Evolutionary conservation across 2,797 vertebrate genomes (phyloP).

Genomic region (Melanotaenia nigrans): DNA sequence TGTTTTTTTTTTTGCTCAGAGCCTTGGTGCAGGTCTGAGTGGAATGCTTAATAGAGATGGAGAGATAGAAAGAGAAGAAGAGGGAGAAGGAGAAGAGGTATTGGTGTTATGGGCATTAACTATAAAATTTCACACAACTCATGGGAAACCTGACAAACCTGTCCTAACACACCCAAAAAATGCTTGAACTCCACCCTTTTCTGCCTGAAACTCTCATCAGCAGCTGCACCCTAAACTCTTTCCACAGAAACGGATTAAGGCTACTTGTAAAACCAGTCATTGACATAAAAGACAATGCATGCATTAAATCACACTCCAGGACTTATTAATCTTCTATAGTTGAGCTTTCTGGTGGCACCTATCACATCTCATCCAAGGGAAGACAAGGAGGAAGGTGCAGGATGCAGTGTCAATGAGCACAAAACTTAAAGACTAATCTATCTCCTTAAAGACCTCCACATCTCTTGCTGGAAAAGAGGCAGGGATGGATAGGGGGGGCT

Average conservation of each 20-base stretch:
- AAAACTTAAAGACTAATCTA: slow-evolving; percentile 80
- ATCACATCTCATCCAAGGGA: slow-evolving; percentile 52
- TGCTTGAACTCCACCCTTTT: slow-evolving; percentile 43
- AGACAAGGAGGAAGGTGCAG: slow-evolving; percentile 57
- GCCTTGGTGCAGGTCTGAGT: slow-evolving; percentile 76
- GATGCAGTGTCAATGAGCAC: slow-evolving; percentile 62
- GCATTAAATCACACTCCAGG: slow-evolving; percentile 48
- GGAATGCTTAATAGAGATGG: slow-evolving; percentile 79
- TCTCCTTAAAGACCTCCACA: slow-evolving; percentile 82
- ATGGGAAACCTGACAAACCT: slow-evolving; percentile 50
- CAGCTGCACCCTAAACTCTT: slow-evolving; percentile 52
- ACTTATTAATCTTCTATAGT: slow-evolving; percentile 54
- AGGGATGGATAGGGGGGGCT: slow-evolving; percentile 6
- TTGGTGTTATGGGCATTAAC: slow-evolving; percentile 22
- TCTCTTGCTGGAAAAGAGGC: slow-evolving; percentile 40
- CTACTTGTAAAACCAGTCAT: slow-evolving; percentile 62
- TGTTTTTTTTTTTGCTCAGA: slow-evolving; percentile 58
- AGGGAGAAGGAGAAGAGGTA: slow-evolving; percentile 15
- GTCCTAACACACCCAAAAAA: slow-evolving; percentile 58
- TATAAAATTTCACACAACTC: slow-evolving; percentile 2
- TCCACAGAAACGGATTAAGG: slow-evolving; percentile 54
- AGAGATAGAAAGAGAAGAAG: slow-evolving; percentile 45
- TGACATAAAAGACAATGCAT: slow-evolving; percentile 47
- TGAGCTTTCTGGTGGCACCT: slow-evolving; percentile 39
- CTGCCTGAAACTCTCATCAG: slow-evolving; percentile 49